These are phyloP conservation scores for Enteromius thamalakanensis DNA, from an alignment of 2,797 vertebrate species.

Conservation along the genomic window DNA sequence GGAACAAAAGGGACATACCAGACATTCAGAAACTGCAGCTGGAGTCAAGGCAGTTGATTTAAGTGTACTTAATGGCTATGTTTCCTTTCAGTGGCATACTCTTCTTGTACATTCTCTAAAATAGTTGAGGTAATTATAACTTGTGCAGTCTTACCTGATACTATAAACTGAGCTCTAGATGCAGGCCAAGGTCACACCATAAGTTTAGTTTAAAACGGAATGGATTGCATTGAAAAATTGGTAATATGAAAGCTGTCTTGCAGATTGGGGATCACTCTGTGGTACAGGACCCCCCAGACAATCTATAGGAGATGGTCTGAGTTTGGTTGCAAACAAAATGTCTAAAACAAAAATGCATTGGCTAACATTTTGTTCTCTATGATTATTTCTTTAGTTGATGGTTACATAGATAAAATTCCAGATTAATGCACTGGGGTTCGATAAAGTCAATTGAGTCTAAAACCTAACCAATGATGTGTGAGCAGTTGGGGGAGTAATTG, in stretches of 20 bases:
- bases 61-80: too few species aligned
- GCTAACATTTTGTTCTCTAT: not conserved
- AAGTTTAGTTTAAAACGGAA: not conserved
- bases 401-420: not conserved
- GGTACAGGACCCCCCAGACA: not conserved
- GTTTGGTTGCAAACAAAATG: not conserved
- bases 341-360: not conserved
- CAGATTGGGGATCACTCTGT: not conserved
- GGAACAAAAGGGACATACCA: not conserved
- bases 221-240: not conserved
- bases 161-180: not conserved
- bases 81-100: not conserved
- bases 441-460: not conserved
- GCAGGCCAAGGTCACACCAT: not conserved
- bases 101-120: slow-evolving; percentile 4
- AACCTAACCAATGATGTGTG: not conserved
- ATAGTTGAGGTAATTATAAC: not conserved
- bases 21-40: not conserved
- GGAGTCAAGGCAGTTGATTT: not conserved
- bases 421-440: not conserved
- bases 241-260: not conserved
- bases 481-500: not conserved
- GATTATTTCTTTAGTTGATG: not conserved
- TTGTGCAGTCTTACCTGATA: not conserved
- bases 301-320: not conserved